These are phyloP conservation scores for Drosophila rellima DNA, from an alignment of 2,888 invertebrate species.

Conservation along the genomic window DNA sequence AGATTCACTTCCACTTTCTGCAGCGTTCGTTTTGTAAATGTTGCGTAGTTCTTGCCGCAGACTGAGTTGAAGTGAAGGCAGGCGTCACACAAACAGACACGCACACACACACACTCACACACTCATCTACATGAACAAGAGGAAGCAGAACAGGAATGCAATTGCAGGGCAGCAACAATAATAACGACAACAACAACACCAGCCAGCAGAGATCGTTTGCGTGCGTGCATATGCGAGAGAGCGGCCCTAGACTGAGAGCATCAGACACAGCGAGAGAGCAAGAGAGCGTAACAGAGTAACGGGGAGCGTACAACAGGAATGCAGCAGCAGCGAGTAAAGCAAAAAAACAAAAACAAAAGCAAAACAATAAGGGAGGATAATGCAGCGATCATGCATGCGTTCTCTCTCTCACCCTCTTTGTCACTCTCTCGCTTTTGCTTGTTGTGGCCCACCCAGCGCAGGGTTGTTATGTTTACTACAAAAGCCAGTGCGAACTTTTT, in stretches of 20 bases:
- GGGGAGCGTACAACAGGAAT: constrained; percentile 51
- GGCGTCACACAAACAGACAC: constrained; percentile 10
- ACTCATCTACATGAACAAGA: constrained; percentile 42
- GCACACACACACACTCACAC: constrained; percentile 11
- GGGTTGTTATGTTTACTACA: constrained; percentile 31
- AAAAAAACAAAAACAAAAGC: constrained; percentile 14
- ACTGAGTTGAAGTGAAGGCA: constrained; percentile 37
- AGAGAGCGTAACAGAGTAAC: constrained; percentile 50
- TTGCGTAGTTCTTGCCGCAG: constrained; percentile 76
- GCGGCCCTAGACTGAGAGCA: constrained; percentile 12
- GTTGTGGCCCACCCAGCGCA: constrained; percentile 37
- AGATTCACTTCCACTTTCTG: constrained; percentile 82
- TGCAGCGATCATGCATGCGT: constrained; percentile 39
- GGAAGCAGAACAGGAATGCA: constrained; percentile 77
- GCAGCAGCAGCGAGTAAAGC: constrained; percentile 35
- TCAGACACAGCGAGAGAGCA: constrained; percentile 8
- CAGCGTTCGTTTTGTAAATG: constrained; percentile 84
- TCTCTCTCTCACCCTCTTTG: not conserved
- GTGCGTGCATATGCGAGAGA: constrained; percentile 10
- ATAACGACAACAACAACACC: constrained; percentile 10
- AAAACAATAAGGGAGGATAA: constrained; percentile 57
- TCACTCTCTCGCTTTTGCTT: constrained; percentile 2
- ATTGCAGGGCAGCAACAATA: constrained; percentile 66
- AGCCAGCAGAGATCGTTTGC: constrained; percentile 14
- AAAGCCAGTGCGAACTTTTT: constrained; percentile 9